phyloP scores from a whole-genome alignment of 2,797 vertebrate species.

The Phoebastria nigripes region DNA sequence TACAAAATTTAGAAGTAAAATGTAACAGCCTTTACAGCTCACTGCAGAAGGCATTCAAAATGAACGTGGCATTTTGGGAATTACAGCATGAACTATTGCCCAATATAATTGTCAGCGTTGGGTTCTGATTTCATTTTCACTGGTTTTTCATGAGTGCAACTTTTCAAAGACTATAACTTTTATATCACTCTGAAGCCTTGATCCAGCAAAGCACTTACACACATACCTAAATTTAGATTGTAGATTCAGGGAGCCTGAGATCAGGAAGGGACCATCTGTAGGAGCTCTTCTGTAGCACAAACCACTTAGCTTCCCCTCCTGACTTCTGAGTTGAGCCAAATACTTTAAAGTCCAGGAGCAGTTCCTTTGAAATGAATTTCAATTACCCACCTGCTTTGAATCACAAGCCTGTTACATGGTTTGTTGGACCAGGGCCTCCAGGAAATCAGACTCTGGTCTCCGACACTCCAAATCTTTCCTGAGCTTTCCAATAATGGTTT shows the following conservation, averaged over 20 bases:
- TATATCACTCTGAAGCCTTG: conserved; percentile 16
- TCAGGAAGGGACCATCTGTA: conserved; percentile 51
- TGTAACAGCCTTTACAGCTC: background rate
- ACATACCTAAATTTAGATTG: conserved; percentile 48
- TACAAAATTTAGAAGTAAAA: conserved; percentile 27
- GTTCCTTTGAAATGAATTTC: conserved; percentile 58
- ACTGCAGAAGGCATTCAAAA: conserved; percentile 36
- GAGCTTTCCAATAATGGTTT: conserved; percentile 17
- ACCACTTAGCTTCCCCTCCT: conserved; percentile 42
- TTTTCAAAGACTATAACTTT: conserved; percentile 53
- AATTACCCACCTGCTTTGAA: conserved; percentile 59
- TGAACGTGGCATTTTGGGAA: conserved; percentile 13
- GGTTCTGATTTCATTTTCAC: conserved; percentile 45
- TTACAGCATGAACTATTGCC: conserved; percentile 5
- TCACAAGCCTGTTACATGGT: conserved; percentile 45
- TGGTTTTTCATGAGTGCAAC: conserved; percentile 18
- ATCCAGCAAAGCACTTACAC: conserved; percentile 44
- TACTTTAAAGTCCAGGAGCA: conserved; percentile 53
- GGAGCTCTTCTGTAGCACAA: conserved; percentile 47
- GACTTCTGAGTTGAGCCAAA: conserved; percentile 56
- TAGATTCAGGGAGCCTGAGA: conserved; percentile 47
- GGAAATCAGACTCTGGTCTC: conserved; percentile 47
- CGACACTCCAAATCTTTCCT: background rate
- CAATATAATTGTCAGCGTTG: background rate
- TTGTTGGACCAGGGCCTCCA: conserved; percentile 45